Base-by-base conservation (phyloP, 2,113 vertebrate species). In the Ophiodon elongatus region DNA sequence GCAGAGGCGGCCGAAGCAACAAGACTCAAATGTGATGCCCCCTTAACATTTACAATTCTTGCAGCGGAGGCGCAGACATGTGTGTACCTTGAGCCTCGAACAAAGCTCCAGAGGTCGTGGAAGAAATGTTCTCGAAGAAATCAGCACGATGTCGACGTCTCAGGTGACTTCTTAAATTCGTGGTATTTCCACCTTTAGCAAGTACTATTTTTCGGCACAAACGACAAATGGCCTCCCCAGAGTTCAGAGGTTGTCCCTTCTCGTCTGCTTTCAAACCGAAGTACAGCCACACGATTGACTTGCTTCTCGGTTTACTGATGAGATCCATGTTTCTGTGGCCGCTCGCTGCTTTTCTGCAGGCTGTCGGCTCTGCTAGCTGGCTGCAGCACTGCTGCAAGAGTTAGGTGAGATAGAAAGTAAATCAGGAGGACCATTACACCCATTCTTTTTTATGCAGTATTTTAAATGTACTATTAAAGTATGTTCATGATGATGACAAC, bases 151-250 rank as follows among this genome's bases (percentile, higher is more conserved):
- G 93, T 63, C 90, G 90, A 27, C 88, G 83, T 47, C 29, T 91
- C 72, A 94, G 86, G 8, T 94, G 93, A 77, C 91, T 92, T 78
- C 93, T 91, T 47, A 94, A 75, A 79, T 94, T 94, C 15, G 93
- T 93, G 21, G 93, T 93, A 59, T 91, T 93, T 37, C 93, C 93
- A 43, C 89, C 87, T 84, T 93, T 94, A 6, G 89, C 85, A 0
- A 89, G 91, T 27, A 94, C 93, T 41, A 93, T 88, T 79, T 92
- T 93, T 21, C 93, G 43, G 35, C 93, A 94, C 13, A 92, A 47
- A 1, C 92, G 88, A 68, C 93, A 94, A 4, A 94, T 67, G 4
- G 84, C 91, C 80, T 92, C 89, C 0, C 73, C 86, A 1, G 68
- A 76, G 43, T 89, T 88, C 11, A 91, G 9, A 39, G 93, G 92